Conservation (phyloP, 1,140 invertebrate species). For the Rhopalosiphum maidis region DNA sequence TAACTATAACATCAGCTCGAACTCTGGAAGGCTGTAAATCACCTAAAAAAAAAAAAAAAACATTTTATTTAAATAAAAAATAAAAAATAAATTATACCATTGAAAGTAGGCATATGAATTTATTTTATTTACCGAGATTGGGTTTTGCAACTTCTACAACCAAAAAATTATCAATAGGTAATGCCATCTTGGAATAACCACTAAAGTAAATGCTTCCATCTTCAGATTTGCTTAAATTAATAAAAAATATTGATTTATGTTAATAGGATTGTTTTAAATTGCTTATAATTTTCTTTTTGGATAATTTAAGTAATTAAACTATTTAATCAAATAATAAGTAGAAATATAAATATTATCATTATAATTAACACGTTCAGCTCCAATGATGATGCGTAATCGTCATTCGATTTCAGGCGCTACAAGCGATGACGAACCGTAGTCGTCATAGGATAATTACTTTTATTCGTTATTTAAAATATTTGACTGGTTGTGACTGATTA, state of each 20-base stretch:
- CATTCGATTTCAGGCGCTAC: no score
- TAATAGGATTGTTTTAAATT: neutral
- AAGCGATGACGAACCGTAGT: no score
- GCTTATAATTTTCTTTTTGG: no score
- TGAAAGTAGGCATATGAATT: neutral
- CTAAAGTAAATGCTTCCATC: conserved; percentile 87
- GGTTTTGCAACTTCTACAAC: conserved; percentile 94
- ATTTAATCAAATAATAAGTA: no score
- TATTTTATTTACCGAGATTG: conserved; percentile 70
- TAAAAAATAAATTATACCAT: neutral
- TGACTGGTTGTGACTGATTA: no score
- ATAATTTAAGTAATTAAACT: no score
- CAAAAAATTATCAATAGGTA: conserved; percentile 89
- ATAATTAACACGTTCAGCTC: no score
- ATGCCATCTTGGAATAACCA: conserved; percentile 98
- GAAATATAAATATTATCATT: neutral
- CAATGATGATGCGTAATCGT: no score
- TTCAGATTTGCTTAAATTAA: conserved; percentile 76
- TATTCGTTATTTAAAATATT: no score
- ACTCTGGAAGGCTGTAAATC: conserved; percentile 95
- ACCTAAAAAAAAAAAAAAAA: conserved; percentile 64
- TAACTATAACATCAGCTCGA: conserved; percentile 91
- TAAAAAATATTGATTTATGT: neutral
- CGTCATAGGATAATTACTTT: no score
- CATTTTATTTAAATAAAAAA: neutral